Evolutionary conservation across 2,113 vertebrate species (phyloP), one percentile per base, ranked within the genome.

Genomic region (Falco punctatus): DNA sequence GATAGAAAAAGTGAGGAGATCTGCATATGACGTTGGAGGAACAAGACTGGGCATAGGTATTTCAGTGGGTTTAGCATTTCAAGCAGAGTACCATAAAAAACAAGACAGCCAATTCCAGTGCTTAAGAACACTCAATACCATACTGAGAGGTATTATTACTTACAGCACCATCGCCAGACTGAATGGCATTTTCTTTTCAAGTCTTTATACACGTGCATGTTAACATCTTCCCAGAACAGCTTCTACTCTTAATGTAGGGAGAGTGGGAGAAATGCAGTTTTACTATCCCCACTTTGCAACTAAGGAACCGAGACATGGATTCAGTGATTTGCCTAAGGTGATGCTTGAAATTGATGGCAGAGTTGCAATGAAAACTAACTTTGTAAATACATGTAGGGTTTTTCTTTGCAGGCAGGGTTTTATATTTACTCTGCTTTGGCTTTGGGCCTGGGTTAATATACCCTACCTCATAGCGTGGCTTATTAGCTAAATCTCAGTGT

Each of bases 361-460:
- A 65, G 42, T 26, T 80, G 57, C 51, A 80, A 77, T 52, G 71
- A 70, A 94, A 94, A 81, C 20, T 38, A 57, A 32, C 72, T 92
- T 79, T 70, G 32, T 67, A 62, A 75, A 48, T 81, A 52, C 62
- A 40, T 23, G 32, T n/a, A 8, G 7, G 33, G 2, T 5, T 11
- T 62, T 57, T 79, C 69, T 92, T 64, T 71, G 0, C 28, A 57
- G 69, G 38, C 22, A 44, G 19, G 48, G n/a, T 89, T 62, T 91
- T 81, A 32, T 61, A 57, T 81, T 94, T 91, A 89, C 23, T 75
- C 38, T 75, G 3, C 26, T 67, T 92, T 94, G 89, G 93, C 94
- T 92, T 69, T 71, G 52, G 35, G 94, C 77, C 84, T 64, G 38
- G 71, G 61, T 90, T 95, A 85, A 85, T 65, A 94, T 15, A 79